Evolutionary conservation across 2,888 invertebrate genomes (phyloP), one percentile per base, ranked within the genome.

Genomic region (Ophraella communa): DNA sequence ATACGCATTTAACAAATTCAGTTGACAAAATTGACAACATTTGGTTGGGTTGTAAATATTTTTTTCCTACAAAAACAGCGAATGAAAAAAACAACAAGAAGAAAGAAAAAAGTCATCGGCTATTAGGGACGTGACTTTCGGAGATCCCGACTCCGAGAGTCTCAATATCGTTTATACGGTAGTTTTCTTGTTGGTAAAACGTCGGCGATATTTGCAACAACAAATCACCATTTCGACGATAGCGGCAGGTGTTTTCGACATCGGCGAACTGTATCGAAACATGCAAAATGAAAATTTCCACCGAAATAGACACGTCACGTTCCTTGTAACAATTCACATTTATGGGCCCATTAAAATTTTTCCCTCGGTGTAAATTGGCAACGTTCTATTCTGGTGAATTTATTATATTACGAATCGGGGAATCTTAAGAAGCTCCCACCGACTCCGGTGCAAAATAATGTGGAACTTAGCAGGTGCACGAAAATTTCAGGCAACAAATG

Each of bases 261-360:
- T 53, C 62, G 54, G 45, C 58, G 54, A 58, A 65, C 65, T 62
- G 65, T 62, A 65, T 65, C 62, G 58, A 54, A 65, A 62, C 58
- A 58, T 61, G 57, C 62, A 56, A 62, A 65, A 65, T 65, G 65
- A 65, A 65, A 65, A 65, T 65, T 65, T 33, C 39, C 11, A 35
- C 35, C 58, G 45, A 58, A 57, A 58, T 42, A 65, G 65, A 65
- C 65, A 65, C 53, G 49, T 53, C 62, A 65, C 65, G 65, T 62
- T 65, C 44, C 60, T 65, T 53, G 65, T 62, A 65, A 65, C 65
- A 65, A 65, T 65, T 65, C 62, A 65, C 65, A 35, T 65, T 62
- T 65, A 65, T 65, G 62, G 62, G 39, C 53, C 63, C 60, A 68
- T 68, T 65, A 63, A 65, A 60, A 66, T 54, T 61, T 64, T 68